Conservation (phyloP, 2,113 vertebrate genomes). For the Gracilinanus agilis region DNA sequence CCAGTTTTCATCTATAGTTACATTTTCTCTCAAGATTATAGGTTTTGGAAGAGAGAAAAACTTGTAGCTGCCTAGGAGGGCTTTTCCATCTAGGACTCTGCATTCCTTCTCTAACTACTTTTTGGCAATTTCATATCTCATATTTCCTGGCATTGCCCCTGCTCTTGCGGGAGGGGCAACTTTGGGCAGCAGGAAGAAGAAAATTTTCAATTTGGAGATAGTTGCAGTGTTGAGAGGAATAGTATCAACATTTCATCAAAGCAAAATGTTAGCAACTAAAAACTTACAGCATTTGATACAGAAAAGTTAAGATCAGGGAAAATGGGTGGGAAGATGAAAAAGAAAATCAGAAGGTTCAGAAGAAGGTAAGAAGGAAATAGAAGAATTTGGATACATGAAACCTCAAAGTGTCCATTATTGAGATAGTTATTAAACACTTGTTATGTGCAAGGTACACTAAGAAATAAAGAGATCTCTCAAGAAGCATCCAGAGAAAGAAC, state of each 20-base stretch:
- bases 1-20: background rate
- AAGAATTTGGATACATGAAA: background rate
- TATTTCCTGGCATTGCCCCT: background rate
- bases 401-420: background rate
- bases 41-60: no score
- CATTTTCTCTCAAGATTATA: background rate
- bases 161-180: background rate
- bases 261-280: background rate
- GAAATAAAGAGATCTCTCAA: background rate
- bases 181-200: background rate
- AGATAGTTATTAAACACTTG: background rate
- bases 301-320: background rate
- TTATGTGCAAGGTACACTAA: background rate
- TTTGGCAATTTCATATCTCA: background rate
- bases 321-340: background rate
- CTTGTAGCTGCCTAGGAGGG: background rate
- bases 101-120: background rate
- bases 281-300: background rate
- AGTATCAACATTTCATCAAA: background rate
- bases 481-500: background rate
- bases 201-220: constrained; percentile 7
- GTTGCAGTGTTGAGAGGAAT: background rate
- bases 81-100: background rate
- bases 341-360: background rate
- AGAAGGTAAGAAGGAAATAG: background rate